phyloP scores from a whole-genome alignment of 2,888 invertebrate species.

The Brachyptera risi region DNA sequence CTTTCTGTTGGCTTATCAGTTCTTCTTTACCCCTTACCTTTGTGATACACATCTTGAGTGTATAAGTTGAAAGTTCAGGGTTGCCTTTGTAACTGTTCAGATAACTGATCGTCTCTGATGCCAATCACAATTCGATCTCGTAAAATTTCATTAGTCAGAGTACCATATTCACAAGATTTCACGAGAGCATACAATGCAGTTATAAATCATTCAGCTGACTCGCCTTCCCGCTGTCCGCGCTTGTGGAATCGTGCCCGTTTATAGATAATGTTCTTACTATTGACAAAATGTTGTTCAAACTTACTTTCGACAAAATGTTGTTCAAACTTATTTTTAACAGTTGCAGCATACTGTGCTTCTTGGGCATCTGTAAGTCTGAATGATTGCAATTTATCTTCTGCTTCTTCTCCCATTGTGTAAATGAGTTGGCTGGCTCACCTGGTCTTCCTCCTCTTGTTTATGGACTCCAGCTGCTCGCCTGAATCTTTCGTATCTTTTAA shows the following conservation, averaged over 20 bases:
- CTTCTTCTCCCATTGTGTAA: slow-evolving; percentile 1
- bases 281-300: slow-evolving; percentile 32
- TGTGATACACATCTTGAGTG: slow-evolving; percentile 32
- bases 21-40: slow-evolving; percentile 33
- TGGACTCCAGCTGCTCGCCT: no score
- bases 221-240: neutral
- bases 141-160: no score
- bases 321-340: neutral
- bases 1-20: slow-evolving; percentile 27
- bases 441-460: neutral
- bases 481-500: neutral
- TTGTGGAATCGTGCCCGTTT: slow-evolving; percentile 33
- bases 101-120: slow-evolving; percentile 33
- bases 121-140: slow-evolving; percentile 38
- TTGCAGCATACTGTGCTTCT: neutral
- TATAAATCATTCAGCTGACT: neutral
- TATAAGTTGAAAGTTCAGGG: slow-evolving; percentile 31
- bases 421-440: neutral
- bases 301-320: no score
- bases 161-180: slow-evolving; percentile 34
- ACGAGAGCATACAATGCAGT: slow-evolving; percentile 30
- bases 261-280: slow-evolving; percentile 35
- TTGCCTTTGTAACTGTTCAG: slow-evolving; percentile 35
- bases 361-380: neutral
- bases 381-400: neutral